A percentile compares a stretch with the other conserved stretches of the same genome.
These are phyloP conservation scores for Macrosteles quadrilineatus DNA, from an alignment of 1,140 invertebrate species.

Conservation along the genomic window DNA sequence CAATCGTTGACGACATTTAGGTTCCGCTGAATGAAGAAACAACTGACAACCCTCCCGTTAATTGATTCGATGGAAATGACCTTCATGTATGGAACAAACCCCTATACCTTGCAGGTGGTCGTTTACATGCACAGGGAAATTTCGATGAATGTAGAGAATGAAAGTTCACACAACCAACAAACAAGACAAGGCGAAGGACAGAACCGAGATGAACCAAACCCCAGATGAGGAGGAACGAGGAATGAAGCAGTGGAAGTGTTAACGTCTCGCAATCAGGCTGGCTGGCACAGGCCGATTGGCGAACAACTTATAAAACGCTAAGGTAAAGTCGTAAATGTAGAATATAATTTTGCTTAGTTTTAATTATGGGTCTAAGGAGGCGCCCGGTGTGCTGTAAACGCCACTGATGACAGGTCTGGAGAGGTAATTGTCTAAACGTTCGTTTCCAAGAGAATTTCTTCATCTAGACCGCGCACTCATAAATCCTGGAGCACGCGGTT, in stretches of 20 bases:
- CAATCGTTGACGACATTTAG: too few relatives aligned
- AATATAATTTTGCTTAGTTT: slow-evolving; percentile 25
- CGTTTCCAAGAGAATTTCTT: slow-evolving; percentile 26
- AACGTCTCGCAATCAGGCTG: not conserved
- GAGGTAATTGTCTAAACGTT: slow-evolving; percentile 1
- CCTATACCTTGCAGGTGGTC: too few relatives aligned
- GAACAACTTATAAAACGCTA: slow-evolving; percentile 24
- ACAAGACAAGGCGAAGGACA: too few relatives aligned
- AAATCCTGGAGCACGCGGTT: not conserved
- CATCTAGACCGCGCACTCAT: slow-evolving; percentile 17
- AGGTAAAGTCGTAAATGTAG: slow-evolving; percentile 21
- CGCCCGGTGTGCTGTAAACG: slow-evolving; percentile 20
- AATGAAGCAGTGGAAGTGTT: slow-evolving; percentile 6
- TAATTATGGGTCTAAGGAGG: slow-evolving; percentile 22
- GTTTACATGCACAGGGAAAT: too few relatives aligned
- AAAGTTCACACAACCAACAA: too few relatives aligned
- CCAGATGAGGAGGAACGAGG: too few relatives aligned
- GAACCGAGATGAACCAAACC: too few relatives aligned
- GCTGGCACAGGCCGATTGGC: not conserved
- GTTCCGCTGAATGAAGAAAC: too few relatives aligned
- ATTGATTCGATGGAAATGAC: too few relatives aligned
- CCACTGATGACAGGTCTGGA: slow-evolving; percentile 12
- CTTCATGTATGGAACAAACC: too few relatives aligned
- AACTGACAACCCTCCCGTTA: too few relatives aligned
- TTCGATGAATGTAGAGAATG: too few relatives aligned